Percentiles rank a stretch among this genome's conserved stretches.
phyloP scores from a whole-genome alignment of 2,888 invertebrate genomes.

The Andrena bicolor region DNA sequence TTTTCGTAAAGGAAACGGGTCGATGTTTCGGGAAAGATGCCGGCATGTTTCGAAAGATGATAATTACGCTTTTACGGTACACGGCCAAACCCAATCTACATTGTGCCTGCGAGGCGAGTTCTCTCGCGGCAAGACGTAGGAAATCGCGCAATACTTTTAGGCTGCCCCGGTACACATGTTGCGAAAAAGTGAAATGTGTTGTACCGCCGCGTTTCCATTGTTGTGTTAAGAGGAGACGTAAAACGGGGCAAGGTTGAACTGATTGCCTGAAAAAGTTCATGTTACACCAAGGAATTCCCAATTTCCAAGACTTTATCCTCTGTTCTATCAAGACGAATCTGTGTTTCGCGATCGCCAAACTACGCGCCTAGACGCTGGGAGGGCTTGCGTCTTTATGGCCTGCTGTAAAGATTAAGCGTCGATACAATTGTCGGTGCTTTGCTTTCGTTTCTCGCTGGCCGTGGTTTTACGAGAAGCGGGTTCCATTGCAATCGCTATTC shows the following conservation, averaged over 20 bases:
- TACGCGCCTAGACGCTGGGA: background rate
- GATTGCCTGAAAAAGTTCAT: slow-evolving; percentile 64
- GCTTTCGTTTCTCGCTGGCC: background rate
- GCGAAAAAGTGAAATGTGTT: slow-evolving; percentile 83
- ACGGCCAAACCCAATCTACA: slow-evolving; percentile 72
- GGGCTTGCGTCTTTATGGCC: slow-evolving; percentile 20
- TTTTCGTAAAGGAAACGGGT: slow-evolving; percentile 37
- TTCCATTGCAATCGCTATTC: slow-evolving; percentile 8
- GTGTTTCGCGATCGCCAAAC: slow-evolving; percentile 22
- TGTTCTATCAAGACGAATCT: background rate
- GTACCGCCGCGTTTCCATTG: slow-evolving; percentile 76
- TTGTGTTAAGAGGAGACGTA: slow-evolving; percentile 71
- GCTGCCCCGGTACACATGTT: slow-evolving; percentile 74
- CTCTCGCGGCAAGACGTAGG: slow-evolving; percentile 72
- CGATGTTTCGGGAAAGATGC: slow-evolving; percentile 54
- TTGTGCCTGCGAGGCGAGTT: slow-evolving; percentile 66
- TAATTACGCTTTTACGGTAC: slow-evolving; percentile 73
- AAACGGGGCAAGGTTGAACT: slow-evolving; percentile 79
- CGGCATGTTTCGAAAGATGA: slow-evolving; percentile 69
- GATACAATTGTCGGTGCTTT: slow-evolving; percentile 7
- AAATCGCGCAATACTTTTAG: slow-evolving; percentile 82
- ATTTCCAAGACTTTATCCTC: slow-evolving; percentile 10
- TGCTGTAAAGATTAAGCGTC: slow-evolving; percentile 29
- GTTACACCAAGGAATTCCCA: slow-evolving; percentile 22
- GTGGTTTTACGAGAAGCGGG: background rate